phyloP scores from a whole-genome alignment of 2,113 vertebrate genomes.

The Xenus cinereus region DNA sequence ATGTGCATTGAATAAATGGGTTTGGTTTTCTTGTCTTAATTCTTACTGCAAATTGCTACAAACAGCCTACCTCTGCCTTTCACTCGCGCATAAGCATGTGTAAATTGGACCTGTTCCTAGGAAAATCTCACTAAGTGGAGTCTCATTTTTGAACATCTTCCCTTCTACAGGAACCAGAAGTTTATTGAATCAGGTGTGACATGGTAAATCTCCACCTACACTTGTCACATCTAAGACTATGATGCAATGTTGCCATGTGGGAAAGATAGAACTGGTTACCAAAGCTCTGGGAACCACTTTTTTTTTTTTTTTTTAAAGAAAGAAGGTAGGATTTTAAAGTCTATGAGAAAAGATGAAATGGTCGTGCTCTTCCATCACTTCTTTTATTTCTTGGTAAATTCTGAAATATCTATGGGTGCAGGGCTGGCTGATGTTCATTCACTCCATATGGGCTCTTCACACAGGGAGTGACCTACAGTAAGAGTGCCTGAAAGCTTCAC shows the following conservation, averaged over 20 bases:
- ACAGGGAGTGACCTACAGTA: not conserved
- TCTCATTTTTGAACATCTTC: not conserved
- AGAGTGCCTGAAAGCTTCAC: not conserved
- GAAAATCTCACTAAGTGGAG: not conserved
- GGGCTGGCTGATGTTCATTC: not conserved
- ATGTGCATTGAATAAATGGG: not conserved
- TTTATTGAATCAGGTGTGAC: not conserved
- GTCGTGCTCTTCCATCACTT: not conserved
- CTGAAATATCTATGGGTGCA: not conserved
- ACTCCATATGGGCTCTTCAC: not conserved
- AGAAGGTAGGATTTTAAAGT: not conserved
- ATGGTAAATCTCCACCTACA: not conserved
- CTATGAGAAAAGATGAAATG: not conserved
- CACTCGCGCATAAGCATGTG: not conserved
- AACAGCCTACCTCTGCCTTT: not conserved
- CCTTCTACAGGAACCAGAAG: not conserved
- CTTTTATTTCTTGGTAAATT: not conserved
- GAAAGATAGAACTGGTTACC: not conserved
- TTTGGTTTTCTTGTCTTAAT: not conserved
- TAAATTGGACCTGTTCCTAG: not conserved
- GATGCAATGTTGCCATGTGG: not conserved
- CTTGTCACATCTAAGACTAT: not conserved
- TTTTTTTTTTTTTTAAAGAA: not conserved
- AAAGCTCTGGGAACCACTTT: not conserved
- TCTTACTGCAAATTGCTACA: not conserved